Conservation (phyloP, 1,140 invertebrate species). For the Cataglyphis hispanica region DNA sequence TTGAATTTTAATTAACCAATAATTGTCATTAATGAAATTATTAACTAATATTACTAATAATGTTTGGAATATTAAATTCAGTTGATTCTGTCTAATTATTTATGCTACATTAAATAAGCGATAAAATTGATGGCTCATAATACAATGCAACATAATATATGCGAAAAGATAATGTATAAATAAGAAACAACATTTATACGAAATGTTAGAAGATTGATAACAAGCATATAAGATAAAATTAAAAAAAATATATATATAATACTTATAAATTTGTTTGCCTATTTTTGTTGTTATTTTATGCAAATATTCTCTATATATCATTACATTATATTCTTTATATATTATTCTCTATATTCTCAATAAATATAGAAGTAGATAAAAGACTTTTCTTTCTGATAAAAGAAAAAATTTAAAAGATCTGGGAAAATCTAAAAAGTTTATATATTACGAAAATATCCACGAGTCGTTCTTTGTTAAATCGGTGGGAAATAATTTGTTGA, state of each 20-base stretch:
- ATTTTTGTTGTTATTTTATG: not conserved
- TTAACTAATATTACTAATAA: conserved; percentile 2
- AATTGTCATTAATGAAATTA: not conserved
- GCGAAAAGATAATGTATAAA: not conserved
- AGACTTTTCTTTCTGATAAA: not conserved
- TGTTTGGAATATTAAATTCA: not conserved
- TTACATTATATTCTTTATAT: no score
- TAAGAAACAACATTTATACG: not conserved
- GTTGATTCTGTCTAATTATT: not conserved
- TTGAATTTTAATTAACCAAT: not conserved
- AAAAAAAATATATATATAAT: not conserved
- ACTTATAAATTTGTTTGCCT: not conserved
- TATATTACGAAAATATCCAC: not conserved
- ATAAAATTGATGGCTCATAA: no score
- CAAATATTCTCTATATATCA: not conserved
- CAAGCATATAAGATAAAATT: no score
- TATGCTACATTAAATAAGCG: not conserved
- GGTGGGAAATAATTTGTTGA: conserved; percentile 16
- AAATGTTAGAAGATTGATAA: no score
- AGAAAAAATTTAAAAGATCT: not conserved
- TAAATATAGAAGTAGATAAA: not conserved
- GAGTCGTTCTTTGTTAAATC: conserved; percentile 4
- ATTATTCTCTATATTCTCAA: no score
- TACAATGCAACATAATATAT: no score
- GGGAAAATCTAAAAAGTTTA: not conserved